These are phyloP conservation scores for Lydus trimaculatus DNA, from an alignment of 2,888 invertebrate genomes.

Conservation along the genomic window DNA sequence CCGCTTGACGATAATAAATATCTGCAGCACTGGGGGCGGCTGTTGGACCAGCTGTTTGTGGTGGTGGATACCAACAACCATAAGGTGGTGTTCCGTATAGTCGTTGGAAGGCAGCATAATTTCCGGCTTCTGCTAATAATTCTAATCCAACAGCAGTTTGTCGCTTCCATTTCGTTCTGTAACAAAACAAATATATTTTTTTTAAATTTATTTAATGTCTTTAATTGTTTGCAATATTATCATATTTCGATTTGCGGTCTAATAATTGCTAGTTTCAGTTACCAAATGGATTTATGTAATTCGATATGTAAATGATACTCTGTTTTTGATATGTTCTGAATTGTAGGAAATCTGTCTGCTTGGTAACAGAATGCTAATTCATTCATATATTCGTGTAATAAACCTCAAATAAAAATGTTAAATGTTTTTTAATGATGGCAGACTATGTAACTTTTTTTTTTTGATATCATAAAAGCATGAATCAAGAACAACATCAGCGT, in stretches of 20 bases:
- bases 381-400: constrained; percentile 41
- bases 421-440: constrained; percentile 42
- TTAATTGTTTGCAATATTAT: constrained; percentile 8
- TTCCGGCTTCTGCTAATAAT: constrained; percentile 95
- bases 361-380: constrained; percentile 32
- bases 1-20: constrained; percentile 83
- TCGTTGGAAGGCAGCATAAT: constrained; percentile 98
- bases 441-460: constrained; percentile 36
- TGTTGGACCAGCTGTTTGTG: constrained; percentile 66
- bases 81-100: constrained; percentile 83
- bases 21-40: constrained; percentile 74
- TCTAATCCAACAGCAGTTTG: constrained; percentile 98
- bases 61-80: constrained; percentile 67
- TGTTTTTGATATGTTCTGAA: constrained; percentile 20
- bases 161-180: constrained; percentile 98
- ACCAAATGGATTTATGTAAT: constrained; percentile 15
- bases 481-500: constrained; percentile 17
- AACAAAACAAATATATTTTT: constrained; percentile 48
- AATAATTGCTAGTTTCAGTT: not conserved
- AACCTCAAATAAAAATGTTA: constrained; percentile 39
- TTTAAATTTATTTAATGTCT: no score
- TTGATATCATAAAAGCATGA: constrained; percentile 41
- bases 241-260: constrained; percentile 5
- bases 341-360: constrained; percentile 31
- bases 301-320: constrained; percentile 17